Conservation (phyloP, 2,797 vertebrate species). For the Ceryle rudis region DNA sequence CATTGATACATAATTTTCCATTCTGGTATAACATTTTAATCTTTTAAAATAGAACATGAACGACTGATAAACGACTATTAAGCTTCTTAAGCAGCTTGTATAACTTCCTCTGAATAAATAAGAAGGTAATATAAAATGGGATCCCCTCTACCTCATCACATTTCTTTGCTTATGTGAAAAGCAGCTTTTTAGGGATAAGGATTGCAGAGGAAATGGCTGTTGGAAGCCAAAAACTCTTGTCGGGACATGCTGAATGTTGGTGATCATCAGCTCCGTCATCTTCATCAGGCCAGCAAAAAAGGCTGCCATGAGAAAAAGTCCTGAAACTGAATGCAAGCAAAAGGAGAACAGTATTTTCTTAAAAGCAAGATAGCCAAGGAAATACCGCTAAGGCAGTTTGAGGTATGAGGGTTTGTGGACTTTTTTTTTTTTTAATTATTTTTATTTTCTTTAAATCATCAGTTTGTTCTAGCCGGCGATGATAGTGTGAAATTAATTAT, state of each 20-base stretch:
- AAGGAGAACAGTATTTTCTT: neutral
- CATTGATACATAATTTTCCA: neutral
- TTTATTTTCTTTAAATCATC: neutral
- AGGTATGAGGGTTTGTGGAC: neutral
- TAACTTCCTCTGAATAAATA: neutral
- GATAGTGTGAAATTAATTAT: slow-evolving; percentile 46
- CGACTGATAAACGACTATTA: neutral
- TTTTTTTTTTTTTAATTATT: neutral
- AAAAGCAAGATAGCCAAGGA: neutral
- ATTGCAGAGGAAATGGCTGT: neutral
- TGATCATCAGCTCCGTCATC: neutral
- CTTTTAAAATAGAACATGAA: neutral
- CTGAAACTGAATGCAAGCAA: neutral
- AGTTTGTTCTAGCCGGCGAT: neutral
- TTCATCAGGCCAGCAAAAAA: neutral
- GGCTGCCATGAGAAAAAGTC: neutral
- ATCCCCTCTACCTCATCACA: neutral
- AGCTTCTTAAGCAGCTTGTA: neutral
- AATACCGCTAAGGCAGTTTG: neutral
- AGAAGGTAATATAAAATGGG: neutral
- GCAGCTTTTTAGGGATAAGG: neutral
- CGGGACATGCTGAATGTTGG: neutral
- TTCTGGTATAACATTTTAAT: neutral
- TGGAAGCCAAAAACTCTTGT: neutral
- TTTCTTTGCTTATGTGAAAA: neutral